Percentiles rank a stretch among this genome's conserved stretches.
phyloP scores from a whole-genome alignment of 1,140 invertebrate species.

The Teleogryllus occipitalis region DNA sequence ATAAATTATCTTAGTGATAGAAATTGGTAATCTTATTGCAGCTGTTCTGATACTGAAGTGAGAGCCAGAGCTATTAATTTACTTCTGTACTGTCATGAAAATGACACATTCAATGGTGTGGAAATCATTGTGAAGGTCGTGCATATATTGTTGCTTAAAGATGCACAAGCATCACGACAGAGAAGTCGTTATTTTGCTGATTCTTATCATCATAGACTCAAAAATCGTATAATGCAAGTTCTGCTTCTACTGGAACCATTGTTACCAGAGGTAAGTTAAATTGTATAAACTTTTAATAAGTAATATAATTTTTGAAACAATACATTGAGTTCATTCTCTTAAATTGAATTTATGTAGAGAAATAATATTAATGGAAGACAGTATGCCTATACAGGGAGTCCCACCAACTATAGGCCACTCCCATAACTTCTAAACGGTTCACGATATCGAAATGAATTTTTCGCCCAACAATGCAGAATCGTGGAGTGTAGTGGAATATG shows the following conservation, averaged over 20 bases:
- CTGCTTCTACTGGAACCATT: constrained; percentile 39
- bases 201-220: constrained; percentile 42
- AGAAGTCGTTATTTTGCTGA: constrained; percentile 43
- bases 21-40: not conserved
- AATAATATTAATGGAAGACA: too few relatives aligned
- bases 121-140: constrained; percentile 18
- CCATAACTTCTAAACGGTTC: too few relatives aligned
- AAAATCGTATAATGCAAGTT: constrained; percentile 41
- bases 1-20: not conserved
- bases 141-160: constrained; percentile 25
- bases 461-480: too few relatives aligned
- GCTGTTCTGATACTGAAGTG: constrained; percentile 31
- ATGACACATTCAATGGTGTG: not conserved
- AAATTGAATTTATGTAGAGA: too few relatives aligned
- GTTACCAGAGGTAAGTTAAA: constrained; percentile 27
- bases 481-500: too few relatives aligned
- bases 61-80: constrained; percentile 31
- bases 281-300: too few relatives aligned
- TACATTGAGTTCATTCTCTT: too few relatives aligned
- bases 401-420: too few relatives aligned
- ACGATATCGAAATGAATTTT: too few relatives aligned
- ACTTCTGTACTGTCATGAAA: constrained; percentile 24
- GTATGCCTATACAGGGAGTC: too few relatives aligned
- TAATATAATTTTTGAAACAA: too few relatives aligned
- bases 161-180: constrained; percentile 28